A percentile compares a stretch with the other conserved stretches of the same genome.
These are phyloP conservation scores for Anthoptus insignis DNA, from an alignment of 2,888 invertebrate genomes.

Conservation along the genomic window DNA sequence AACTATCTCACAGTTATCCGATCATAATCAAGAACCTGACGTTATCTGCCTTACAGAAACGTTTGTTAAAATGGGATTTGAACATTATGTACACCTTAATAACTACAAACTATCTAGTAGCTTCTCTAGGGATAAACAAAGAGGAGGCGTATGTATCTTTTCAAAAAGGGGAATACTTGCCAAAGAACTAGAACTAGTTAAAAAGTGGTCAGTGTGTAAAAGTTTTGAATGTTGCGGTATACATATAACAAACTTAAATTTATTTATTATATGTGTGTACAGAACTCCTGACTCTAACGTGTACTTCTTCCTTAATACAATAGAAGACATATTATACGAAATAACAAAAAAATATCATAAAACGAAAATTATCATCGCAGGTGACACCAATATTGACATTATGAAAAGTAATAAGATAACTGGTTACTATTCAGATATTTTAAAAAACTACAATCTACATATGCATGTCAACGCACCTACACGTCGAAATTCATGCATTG, in stretches of 20 bases:
- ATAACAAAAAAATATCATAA: background rate
- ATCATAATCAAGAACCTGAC: constrained; percentile 15
- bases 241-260: constrained; percentile 1
- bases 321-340: background rate
- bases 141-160: constrained; percentile 40
- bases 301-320: constrained; percentile 6
- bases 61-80: constrained; percentile 28
- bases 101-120: constrained; percentile 28
- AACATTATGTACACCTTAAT: constrained; percentile 17
- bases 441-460: constrained; percentile 25
- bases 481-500: constrained; percentile 35
- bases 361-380: constrained; percentile 8
- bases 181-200: background rate
- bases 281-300: constrained; percentile 11
- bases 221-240: constrained; percentile 24
- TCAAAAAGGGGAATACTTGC: constrained; percentile 10
- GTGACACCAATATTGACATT: constrained; percentile 12
- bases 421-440: background rate
- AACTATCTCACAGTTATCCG: constrained; percentile 20
- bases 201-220: background rate
- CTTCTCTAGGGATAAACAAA: constrained; percentile 27
- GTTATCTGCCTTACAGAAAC: constrained; percentile 38
- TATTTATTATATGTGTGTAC: constrained; percentile 18
- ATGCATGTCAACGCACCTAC: constrained; percentile 32
- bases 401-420: constrained; percentile 4